Conservation (phyloP, 2,113 vertebrate genomes). For the Ptyas mucosa region DNA sequence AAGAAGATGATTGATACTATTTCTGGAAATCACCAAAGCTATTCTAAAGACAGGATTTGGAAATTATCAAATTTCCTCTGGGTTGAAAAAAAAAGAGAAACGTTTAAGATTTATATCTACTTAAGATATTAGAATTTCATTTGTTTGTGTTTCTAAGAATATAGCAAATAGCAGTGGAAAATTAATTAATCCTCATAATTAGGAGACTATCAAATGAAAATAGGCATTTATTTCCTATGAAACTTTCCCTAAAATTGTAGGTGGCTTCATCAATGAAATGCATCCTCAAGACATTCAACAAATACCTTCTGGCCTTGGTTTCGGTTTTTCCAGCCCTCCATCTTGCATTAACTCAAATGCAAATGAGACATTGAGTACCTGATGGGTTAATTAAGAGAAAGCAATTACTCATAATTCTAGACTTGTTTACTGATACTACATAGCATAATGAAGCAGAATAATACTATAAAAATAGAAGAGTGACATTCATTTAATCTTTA, state of each 20-base stretch:
- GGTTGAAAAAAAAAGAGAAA: neutral
- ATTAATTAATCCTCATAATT: neutral
- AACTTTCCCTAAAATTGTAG: neutral
- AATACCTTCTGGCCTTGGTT: constrained; percentile 92
- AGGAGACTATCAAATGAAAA: neutral
- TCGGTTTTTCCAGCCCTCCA: constrained; percentile 92
- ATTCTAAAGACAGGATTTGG: neutral
- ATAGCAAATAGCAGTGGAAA: neutral
- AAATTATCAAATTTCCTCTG: neutral
- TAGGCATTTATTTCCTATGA: neutral
- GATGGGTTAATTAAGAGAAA: constrained; percentile 40
- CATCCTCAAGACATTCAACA: neutral
- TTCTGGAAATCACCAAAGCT: neutral
- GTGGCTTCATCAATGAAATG: neutral
- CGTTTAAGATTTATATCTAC: neutral
- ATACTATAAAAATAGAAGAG: neutral
- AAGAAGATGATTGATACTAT: neutral
- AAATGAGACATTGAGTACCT: constrained; percentile 95
- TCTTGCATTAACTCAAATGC: constrained; percentile 98
- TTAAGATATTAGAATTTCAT: neutral
- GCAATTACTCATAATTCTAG: neutral
- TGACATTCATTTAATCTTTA: neutral
- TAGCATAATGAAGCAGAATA: neutral
- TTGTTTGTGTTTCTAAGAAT: neutral
- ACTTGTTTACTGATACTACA: neutral